phyloP scores from a whole-genome alignment of 2,888 invertebrate species.

The Trypoxylon attenuatum region DNA sequence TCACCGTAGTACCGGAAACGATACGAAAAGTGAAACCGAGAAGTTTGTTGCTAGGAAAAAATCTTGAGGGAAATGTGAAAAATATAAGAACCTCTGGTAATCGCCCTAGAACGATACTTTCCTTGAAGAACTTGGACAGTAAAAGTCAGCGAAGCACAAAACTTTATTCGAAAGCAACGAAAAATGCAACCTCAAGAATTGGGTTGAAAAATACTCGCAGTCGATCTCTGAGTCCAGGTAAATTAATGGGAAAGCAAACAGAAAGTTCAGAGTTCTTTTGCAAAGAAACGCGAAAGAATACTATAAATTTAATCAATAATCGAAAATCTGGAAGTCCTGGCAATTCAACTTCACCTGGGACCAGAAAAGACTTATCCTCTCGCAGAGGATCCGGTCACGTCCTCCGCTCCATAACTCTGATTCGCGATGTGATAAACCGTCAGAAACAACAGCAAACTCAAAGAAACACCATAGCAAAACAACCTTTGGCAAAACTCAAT shows the following conservation, averaged over 20 bases:
- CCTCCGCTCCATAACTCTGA: constrained; percentile 34
- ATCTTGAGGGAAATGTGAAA: neutral
- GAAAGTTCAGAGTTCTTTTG: constrained; percentile 11
- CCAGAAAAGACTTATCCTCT: neutral
- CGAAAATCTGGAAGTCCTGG: constrained; percentile 23
- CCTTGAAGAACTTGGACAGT: neutral
- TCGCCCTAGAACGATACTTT: too few relatives aligned
- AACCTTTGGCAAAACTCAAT: neutral
- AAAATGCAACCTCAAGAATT: constrained; percentile 4
- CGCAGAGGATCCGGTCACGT: constrained; percentile 14
- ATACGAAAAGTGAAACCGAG: neutral
- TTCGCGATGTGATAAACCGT: constrained; percentile 30
- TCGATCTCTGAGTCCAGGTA: neutral
- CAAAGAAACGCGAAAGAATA: constrained; percentile 15
- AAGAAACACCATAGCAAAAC: neutral
- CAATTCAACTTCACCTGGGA: neutral
- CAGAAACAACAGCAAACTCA: constrained; percentile 9
- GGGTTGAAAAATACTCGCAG: neutral
- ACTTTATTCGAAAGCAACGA: constrained; percentile 14
- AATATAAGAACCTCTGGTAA: too few relatives aligned
- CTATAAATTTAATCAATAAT: neutral
- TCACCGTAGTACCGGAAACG: neutral
- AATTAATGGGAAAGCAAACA: neutral
- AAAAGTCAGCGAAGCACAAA: neutral
- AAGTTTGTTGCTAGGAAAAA: neutral